Percentiles rank a stretch among this genome's conserved stretches.
Conservation (phyloP, 2,113 vertebrate genomes). For the Symphodus melops region DNA sequence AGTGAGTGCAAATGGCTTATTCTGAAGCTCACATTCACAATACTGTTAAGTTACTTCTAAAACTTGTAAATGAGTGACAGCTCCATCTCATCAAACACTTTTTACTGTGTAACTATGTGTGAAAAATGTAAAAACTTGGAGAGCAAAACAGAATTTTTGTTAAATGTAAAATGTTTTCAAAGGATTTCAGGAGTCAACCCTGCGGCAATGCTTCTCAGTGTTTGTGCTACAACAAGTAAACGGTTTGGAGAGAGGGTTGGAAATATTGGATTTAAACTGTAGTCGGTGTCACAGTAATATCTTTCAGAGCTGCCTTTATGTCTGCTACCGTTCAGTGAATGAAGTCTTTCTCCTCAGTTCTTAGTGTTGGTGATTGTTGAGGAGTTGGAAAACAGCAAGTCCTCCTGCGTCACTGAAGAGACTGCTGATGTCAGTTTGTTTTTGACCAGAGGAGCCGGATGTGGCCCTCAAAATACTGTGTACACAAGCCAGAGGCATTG, state of each 20-base stretch:
- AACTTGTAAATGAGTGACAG: background rate
- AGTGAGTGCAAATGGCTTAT: background rate
- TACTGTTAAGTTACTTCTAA: background rate
- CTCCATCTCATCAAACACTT: background rate
- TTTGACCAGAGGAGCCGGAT: conserved; percentile 40
- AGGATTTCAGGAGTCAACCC: too few relatives aligned
- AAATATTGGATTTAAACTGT: conserved; percentile 19
- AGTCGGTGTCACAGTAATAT: conserved; percentile 38
- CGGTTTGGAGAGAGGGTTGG: conserved; percentile 10
- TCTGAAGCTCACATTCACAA: background rate
- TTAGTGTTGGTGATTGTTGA: conserved; percentile 18
- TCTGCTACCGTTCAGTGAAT: conserved; percentile 46
- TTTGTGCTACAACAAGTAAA: conserved; percentile 10
- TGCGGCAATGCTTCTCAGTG: conserved; percentile 3
- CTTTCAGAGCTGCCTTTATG: conserved; percentile 25
- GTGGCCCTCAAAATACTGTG: conserved; percentile 50
- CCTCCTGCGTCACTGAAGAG: conserved; percentile 52
- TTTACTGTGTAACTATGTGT: background rate
- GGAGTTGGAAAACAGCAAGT: conserved; percentile 63
- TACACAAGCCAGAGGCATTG: conserved; percentile 68
- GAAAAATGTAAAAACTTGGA: background rate
- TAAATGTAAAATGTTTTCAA: too few relatives aligned
- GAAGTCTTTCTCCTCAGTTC: conserved; percentile 37
- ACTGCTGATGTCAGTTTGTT: conserved; percentile 66
- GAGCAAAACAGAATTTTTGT: background rate